phyloP scores from a whole-genome alignment of 1,140 invertebrate species.

The Theocolax elegans region DNA sequence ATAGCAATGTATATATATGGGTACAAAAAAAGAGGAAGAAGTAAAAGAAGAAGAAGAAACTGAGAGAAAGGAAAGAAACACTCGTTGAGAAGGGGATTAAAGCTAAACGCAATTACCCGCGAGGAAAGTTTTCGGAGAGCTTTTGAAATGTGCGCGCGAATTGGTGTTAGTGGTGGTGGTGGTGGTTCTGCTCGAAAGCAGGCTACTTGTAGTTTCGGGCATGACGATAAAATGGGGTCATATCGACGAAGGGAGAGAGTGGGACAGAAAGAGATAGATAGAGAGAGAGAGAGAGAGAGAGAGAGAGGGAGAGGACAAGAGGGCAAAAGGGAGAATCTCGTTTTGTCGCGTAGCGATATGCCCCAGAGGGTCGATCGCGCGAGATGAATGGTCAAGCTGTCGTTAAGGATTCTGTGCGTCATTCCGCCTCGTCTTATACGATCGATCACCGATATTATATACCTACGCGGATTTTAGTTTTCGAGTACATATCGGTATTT shows the following conservation, averaged over 20 bases:
- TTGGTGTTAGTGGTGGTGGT: too few relatives aligned
- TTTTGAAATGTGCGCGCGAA: too few relatives aligned
- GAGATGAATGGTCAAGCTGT: constrained; percentile 21
- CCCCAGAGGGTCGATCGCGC: not conserved
- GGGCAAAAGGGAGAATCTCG: not conserved
- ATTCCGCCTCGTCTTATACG: not conserved
- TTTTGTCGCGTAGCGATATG: constrained; percentile 3
- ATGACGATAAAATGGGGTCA: constrained; percentile 15
- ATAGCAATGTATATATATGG: too few relatives aligned
- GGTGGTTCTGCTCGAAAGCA: not conserved
- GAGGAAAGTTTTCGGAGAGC: too few relatives aligned
- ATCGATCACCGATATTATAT: not conserved
- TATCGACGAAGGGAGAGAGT: not conserved
- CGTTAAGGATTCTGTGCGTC: constrained; percentile 5
- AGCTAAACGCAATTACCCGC: constrained; percentile 29
- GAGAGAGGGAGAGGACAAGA: too few relatives aligned
- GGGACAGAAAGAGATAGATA: too few relatives aligned
- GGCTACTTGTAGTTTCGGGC: not conserved
- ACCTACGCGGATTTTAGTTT: too few relatives aligned
- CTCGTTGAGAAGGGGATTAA: not conserved
- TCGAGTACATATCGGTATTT: too few relatives aligned
- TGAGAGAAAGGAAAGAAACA: too few relatives aligned
- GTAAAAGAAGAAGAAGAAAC: too few relatives aligned
- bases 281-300: not conserved
- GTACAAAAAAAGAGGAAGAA: too few relatives aligned